Evolutionary conservation across 2,888 invertebrate species (phyloP), one percentile per base, ranked within the genome.

Genomic region (Heliothis peltigera): DNA sequence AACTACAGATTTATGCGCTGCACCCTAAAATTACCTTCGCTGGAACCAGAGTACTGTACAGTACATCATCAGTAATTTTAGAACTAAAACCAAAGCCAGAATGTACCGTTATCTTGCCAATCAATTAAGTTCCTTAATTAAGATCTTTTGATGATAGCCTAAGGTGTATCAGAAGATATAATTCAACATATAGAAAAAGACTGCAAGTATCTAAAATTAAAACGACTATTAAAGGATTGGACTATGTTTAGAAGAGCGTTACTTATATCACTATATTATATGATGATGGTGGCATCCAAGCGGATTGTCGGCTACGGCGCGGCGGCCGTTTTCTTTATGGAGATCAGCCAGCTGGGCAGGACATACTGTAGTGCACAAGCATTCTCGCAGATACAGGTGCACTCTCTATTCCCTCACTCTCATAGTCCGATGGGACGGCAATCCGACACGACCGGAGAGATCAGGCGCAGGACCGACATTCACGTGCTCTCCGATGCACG

Each of bases 31-130:
- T 49, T 5, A 47, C 18, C n/a, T 35, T 47, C 39, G 42, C 42
- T 43, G 53, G 22, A 64, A 1, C 18, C 18, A 43, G 39, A 70
- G 70, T 68, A 48, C 35, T 71, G n/a, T n/a, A n/a, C n/a, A n/a
- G n/a, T n/a, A 76, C 21, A 55, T 35, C 35, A 53, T 52, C 17
- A 19, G 49, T 57, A 71, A 42, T 54, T 69, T 71, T 76, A 80
- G 79, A 69, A 39, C 25, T 19, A 57, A 49, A 8, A 44, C 60
- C 46, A 60, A 51, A 64, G 81, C 75, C 80, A 81, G 79, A 73
- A 68, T 48, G 17, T 43, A 47, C 39, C 12, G 65, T 76, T 82
- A 80, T 78, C 82, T 70, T 63, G 82, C 75, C 81, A 78, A 81
- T 81, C 82, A 69, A 68, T 58, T 56, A 55, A 54, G 28, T 75